Percentiles rank a stretch among this genome's conserved stretches.
These are phyloP conservation scores for Aleiodes leptofemur DNA, from an alignment of 2,888 invertebrate genomes.

Conservation along the genomic window DNA sequence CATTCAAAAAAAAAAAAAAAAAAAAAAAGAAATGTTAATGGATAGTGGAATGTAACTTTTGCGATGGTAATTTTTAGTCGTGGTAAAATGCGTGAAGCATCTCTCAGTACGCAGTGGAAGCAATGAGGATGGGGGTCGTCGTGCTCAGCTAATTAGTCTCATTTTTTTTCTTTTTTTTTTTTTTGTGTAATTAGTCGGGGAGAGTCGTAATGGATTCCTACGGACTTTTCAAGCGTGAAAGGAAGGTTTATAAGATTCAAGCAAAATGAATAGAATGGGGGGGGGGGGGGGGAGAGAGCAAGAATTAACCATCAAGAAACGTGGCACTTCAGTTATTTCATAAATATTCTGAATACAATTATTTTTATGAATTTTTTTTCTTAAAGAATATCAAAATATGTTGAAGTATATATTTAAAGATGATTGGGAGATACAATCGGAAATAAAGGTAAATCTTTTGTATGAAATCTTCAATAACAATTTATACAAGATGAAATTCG, in stretches of 20 bases:
- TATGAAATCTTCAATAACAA: too few relatives aligned
- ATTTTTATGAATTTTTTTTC: not conserved
- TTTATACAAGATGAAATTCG: too few relatives aligned
- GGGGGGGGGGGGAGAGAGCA: too few relatives aligned
- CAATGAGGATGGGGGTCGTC: not conserved
- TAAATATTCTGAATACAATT: not conserved
- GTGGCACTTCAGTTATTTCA: not conserved
- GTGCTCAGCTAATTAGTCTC: conserved; percentile 25
- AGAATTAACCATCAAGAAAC: too few relatives aligned
- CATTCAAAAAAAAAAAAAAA: too few relatives aligned
- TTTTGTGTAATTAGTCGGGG: conserved; percentile 12
- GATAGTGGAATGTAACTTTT: not conserved
- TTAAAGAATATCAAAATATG: too few relatives aligned
- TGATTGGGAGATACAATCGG: too few relatives aligned
- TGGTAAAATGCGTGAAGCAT: conserved; percentile 3
- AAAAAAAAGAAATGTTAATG: not conserved
- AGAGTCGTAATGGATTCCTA: conserved; percentile 16
- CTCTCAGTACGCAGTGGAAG: not conserved
- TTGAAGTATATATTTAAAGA: too few relatives aligned
- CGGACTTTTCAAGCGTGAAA: conserved; percentile 13
- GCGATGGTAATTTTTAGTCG: not conserved
- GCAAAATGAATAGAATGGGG: too few relatives aligned
- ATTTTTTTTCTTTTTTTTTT: not conserved
- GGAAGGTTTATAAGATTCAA: not conserved
- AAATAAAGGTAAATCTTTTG: too few relatives aligned